Evolutionary conservation across 1,140 invertebrate species (phyloP).

Genomic region (Drosophila gunungcola): DNA sequence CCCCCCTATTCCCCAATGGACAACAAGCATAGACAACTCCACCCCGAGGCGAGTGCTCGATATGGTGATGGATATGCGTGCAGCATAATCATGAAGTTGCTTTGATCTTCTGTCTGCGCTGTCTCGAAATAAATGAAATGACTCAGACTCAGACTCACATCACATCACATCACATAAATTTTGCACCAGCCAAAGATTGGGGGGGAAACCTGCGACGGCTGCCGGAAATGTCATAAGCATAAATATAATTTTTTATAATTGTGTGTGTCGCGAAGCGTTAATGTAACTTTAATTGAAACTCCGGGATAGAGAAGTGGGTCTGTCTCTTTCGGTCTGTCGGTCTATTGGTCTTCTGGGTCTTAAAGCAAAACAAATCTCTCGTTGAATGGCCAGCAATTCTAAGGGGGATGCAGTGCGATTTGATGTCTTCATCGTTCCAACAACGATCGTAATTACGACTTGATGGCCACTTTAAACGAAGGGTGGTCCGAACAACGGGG

Average conservation of each 20-base stretch:
- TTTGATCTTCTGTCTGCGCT: slow-evolving; percentile 70
- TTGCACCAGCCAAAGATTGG: slow-evolving; percentile 24
- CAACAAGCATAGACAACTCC: not conserved
- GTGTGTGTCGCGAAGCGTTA: slow-evolving; percentile 81
- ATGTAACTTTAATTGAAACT: slow-evolving; percentile 82
- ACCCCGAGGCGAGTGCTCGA: slow-evolving; percentile 47
- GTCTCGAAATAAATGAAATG: slow-evolving; percentile 75
- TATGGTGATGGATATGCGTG: slow-evolving; percentile 76
- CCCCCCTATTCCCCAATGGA: not conserved
- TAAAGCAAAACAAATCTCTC: not conserved
- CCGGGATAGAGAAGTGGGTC: slow-evolving; percentile 1
- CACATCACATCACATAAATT: slow-evolving; percentile 12
- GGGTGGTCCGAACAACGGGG: not conserved
- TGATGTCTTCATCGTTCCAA: slow-evolving; percentile 41
- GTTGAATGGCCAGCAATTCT: not conserved
- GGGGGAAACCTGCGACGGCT: slow-evolving; percentile 28
- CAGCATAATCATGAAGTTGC: slow-evolving; percentile 70
- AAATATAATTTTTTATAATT: slow-evolving; percentile 82
- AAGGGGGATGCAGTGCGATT: slow-evolving; percentile 9
- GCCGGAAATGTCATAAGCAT: slow-evolving; percentile 80
- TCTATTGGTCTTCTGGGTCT: not conserved
- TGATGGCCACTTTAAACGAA: slow-evolving; percentile 38
- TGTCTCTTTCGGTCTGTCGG: too few relatives aligned
- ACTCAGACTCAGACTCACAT: slow-evolving; percentile 37
- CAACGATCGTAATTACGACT: slow-evolving; percentile 35